A percentile compares a stretch with the other conserved stretches of the same genome.
phyloP scores from a whole-genome alignment of 2,888 invertebrate species.

The Lagria hirta region DNA sequence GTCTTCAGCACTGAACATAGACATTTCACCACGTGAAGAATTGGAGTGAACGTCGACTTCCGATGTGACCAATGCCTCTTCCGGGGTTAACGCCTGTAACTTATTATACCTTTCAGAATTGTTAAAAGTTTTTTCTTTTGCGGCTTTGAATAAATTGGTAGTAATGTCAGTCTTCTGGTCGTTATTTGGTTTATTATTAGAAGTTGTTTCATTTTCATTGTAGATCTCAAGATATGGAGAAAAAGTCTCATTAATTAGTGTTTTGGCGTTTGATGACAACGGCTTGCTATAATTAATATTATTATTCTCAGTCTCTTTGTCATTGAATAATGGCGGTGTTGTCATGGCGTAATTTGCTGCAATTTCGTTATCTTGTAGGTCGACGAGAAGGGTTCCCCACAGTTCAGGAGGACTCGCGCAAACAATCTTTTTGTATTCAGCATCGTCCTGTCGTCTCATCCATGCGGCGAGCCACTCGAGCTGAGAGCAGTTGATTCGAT shows the following conservation, averaged over 20 bases:
- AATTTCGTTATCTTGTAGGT: conserved; percentile 43
- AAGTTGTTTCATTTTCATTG: conserved; percentile 3
- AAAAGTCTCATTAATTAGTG: conserved; percentile 7
- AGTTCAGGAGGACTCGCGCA: conserved; percentile 53
- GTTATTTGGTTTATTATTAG: too few species aligned
- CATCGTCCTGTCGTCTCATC: conserved; percentile 60
- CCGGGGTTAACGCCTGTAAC: conserved; percentile 19
- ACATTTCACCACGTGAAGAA: conserved; percentile 40
- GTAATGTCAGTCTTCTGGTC: conserved; percentile 29
- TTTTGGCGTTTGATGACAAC: conserved; percentile 2
- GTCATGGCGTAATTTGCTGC: conserved; percentile 11
- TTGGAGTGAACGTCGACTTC: conserved; percentile 33
- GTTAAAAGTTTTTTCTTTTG: conserved; percentile 19
- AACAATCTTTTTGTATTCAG: conserved; percentile 47
- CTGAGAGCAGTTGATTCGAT: conserved; percentile 70
- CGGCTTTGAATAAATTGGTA: conserved; percentile 29
- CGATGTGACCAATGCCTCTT: conserved; percentile 15
- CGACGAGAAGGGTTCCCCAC: conserved; percentile 48
- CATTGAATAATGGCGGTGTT: conserved; percentile 5
- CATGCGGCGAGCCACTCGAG: conserved; percentile 69
- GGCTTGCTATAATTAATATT: background rate
- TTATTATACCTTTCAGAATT: conserved; percentile 20
- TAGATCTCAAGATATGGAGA: background rate
- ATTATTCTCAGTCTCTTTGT: too few species aligned
- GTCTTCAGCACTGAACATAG: conserved; percentile 40